Percentiles rank a stretch among this genome's conserved stretches.
These are phyloP conservation scores for Apostichopus japonicus DNA, from an alignment of 35 echinoderm and acorn worm genomes.

Conservation along the genomic window DNA sequence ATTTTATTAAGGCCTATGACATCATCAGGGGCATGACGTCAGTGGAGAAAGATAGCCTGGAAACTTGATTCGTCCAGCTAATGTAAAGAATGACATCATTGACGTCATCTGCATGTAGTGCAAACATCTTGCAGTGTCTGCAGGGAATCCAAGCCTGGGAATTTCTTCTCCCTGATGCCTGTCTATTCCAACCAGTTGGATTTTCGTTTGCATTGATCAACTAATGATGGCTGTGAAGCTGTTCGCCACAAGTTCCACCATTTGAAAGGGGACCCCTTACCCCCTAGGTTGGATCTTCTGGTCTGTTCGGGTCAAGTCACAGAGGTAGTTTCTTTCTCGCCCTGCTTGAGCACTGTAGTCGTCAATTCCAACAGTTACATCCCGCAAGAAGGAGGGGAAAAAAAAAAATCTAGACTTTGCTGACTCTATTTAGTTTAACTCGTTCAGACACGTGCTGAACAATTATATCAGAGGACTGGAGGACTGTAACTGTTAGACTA, in stretches of 20 bases:
- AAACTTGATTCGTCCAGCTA: background rate
- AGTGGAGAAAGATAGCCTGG: background rate
- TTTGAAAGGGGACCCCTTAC: background rate
- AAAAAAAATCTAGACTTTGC: background rate
- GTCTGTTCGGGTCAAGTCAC: background rate
- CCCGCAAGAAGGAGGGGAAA: background rate
- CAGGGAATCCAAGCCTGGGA: background rate
- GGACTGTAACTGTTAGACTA: background rate
- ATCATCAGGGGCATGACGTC: background rate
- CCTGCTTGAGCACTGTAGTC: background rate
- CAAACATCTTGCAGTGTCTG: background rate
- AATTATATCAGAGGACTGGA: background rate
- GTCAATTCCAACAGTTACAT: background rate
- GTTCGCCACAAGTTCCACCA: background rate
- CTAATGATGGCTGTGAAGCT: background rate
- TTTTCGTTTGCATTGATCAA: background rate
- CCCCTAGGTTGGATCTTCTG: background rate
- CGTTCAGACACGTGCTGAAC: background rate
- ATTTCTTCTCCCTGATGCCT: background rate
- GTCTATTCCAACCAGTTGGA: background rate
- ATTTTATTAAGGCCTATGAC: background rate
- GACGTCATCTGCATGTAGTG: background rate
- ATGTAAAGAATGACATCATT: background rate
- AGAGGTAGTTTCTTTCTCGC: background rate
- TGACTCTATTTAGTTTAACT: background rate